These are phyloP conservation scores for Argentina silus DNA, from an alignment of 2,797 vertebrate genomes.

Conservation along the genomic window DNA sequence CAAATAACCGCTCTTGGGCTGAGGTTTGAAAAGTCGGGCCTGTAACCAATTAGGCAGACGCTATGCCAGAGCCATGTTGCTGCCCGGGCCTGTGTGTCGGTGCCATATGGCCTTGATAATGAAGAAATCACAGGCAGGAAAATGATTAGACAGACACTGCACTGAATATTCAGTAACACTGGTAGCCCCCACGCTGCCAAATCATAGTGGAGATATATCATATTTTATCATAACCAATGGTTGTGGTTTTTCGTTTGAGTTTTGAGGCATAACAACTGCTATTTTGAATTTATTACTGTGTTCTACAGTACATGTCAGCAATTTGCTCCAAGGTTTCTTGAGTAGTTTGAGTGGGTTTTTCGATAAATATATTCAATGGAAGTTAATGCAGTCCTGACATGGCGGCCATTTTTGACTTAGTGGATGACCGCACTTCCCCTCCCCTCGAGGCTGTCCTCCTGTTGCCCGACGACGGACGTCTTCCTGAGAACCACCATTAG, in stretches of 20 bases:
- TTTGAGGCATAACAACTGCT: conserved; percentile 12
- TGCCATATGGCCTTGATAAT: conserved; percentile 32
- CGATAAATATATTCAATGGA: conserved; percentile 31
- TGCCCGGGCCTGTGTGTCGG: conserved; percentile 21
- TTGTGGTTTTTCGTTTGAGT: conserved; percentile 8
- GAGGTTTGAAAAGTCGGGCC: conserved; percentile 33
- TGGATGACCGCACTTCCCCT: conserved; percentile 32
- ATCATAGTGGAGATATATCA: conserved; percentile 3
- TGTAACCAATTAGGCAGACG: conserved; percentile 51
- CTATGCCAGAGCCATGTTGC: conserved; percentile 44
- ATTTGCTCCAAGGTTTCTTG: conserved; percentile 31
- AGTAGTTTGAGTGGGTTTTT: conserved; percentile 42
- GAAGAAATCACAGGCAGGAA: conserved; percentile 38
- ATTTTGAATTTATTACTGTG: conserved; percentile 31
- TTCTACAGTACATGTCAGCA: conserved; percentile 30
- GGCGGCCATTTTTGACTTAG: conserved; percentile 38
- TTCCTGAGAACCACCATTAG: conserved; percentile 24
- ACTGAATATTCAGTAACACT: conserved; percentile 19
- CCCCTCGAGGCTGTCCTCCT: conserved; percentile 34
- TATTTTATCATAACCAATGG: not conserved
- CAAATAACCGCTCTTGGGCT: conserved; percentile 20
- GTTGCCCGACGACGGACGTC: conserved; percentile 43
- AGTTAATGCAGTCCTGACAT: conserved; percentile 34
- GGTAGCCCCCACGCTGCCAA: conserved; percentile 13
- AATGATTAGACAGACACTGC: conserved; percentile 12